Evolutionary conservation across 35 echinoderm and acorn worm species (phyloP).

Genomic region (Anneissia japonica): DNA sequence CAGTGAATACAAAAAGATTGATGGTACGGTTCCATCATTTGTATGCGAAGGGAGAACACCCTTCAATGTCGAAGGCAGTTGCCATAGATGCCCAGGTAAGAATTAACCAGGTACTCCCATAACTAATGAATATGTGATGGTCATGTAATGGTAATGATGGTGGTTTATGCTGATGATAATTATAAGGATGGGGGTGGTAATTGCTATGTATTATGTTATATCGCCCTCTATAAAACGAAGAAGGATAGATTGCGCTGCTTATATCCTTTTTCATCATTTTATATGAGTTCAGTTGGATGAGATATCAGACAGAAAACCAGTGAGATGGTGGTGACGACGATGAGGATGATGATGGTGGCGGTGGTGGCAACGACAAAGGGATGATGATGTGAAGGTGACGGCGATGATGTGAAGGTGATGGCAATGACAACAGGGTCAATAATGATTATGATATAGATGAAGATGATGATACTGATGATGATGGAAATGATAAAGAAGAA

Average conservation of each 20-base stretch:
- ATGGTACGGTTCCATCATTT: constrained; percentile 57
- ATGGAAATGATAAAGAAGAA: too few species aligned
- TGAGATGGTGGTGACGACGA: too few species aligned
- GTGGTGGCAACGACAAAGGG: too few species aligned
- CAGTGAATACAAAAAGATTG: constrained; percentile 27
- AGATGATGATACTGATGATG: too few species aligned
- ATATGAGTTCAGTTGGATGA: too few species aligned
- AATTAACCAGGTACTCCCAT: not conserved
- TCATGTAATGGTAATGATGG: not conserved
- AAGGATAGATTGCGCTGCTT: not conserved
- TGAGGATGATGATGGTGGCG: too few species aligned
- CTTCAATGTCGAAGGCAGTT: constrained; percentile 37
- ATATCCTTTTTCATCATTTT: not conserved
- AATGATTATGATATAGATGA: too few species aligned
- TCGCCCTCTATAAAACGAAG: not conserved
- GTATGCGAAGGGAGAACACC: constrained; percentile 46
- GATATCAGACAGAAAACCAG: too few species aligned
- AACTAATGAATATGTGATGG: not conserved
- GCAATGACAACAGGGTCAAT: too few species aligned
- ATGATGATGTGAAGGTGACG: too few species aligned
- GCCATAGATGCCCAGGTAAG: constrained; percentile 41
- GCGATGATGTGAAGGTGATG: too few species aligned
- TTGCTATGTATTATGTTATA: not conserved
- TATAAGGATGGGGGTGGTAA: not conserved
- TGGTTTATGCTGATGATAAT: not conserved